These are phyloP conservation scores for Neodiprion virginianus DNA, from an alignment of 1,140 invertebrate genomes.

Conservation along the genomic window DNA sequence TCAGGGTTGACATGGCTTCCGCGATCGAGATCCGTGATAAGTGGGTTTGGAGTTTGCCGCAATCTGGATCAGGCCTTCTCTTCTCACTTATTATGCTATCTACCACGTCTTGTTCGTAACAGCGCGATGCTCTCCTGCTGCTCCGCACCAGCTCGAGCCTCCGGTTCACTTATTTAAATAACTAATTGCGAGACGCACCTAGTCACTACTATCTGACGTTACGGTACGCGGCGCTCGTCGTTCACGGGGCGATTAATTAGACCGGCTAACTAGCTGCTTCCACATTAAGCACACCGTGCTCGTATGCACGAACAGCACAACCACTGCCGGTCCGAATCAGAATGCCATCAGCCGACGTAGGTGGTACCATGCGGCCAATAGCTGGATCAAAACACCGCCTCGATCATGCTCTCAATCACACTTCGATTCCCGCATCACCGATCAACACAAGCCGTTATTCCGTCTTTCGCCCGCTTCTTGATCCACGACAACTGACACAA, in stretches of 20 bases:
- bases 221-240: not conserved
- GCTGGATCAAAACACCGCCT: no score
- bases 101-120: slow-evolving; percentile 1
- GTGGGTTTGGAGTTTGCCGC: no score
- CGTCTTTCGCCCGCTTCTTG: no score
- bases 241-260: slow-evolving; percentile 21
- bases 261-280: slow-evolving; percentile 14
- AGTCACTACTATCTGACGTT: not conserved
- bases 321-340: slow-evolving; percentile 25
- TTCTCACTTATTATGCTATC: slow-evolving; percentile 1
- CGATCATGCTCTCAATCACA: no score
- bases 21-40: not conserved
- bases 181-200: slow-evolving; percentile 33
- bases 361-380: no score
- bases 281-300: not conserved
- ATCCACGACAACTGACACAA: no score
- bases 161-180: slow-evolving; percentile 35
- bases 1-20: slow-evolving; percentile 2
- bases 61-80: not conserved
- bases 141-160: no score
- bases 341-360: no score
- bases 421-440: no score
- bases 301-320: slow-evolving; percentile 17
- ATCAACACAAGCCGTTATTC: no score
- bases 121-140: not conserved